Evolutionary conservation across 2,113 vertebrate species (phyloP), one percentile per base, ranked within the genome.

Genomic region (Melanerpes formicivorus): DNA sequence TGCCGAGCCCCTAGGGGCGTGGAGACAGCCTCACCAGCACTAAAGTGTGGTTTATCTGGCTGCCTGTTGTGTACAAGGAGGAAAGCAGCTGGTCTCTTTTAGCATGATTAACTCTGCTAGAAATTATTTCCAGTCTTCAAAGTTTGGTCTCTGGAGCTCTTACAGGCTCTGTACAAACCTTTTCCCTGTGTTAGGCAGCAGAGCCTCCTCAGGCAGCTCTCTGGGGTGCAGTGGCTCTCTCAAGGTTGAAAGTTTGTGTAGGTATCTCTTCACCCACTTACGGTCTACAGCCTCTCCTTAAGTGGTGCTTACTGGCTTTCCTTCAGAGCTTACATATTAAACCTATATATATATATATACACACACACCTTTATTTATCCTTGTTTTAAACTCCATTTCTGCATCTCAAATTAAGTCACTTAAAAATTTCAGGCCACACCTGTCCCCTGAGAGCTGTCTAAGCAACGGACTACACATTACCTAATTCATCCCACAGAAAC

Each of bases 1-100:
- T 90, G 60, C 29, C 2, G 2, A 88, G 69, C 27, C 42, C 60
- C 17, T 30, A 70, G 64, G 48, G 75, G 8, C 23, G 54, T 3
- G 9, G 42, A 71, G 42, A 44, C 64, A 80, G 42, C 52, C 71
- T 73, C 59, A 48, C 13, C 32, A 67, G 44, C 34, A 55, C 37
- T n/a, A 65, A 67, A 37, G 37, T 54, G 52, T 64, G 60, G 30
- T 30, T 92, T 66, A 42, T 72, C 59, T 84, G 80, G 9, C 59
- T 84, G 69, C 54, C 54, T 59, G 59, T 55, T 81, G 15, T 70
- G 30, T 32, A 67, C 37, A 67, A 86, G 42, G 66, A 73, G 18
- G 56, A 69, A 87, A 93, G 84, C 84, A 92, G 60, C 48, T 87
- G 78, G 84, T 91, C 44, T 64, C n/a, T 85, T 95, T 93, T 87